Base-by-base conservation (phyloP, 2,797 vertebrate genomes). In the Squalus acanthias region DNA sequence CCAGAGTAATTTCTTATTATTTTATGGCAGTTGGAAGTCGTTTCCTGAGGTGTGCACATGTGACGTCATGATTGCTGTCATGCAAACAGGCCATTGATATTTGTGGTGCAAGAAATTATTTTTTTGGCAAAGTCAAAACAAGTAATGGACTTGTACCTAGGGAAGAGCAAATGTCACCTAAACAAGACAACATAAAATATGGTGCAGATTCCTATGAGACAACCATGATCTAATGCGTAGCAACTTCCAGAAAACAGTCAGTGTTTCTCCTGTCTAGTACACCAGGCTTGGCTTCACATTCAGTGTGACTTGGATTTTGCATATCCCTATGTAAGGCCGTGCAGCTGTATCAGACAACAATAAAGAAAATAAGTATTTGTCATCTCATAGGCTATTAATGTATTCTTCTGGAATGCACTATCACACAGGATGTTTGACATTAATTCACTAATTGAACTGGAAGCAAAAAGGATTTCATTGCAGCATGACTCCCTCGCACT, bases 361-460 rank as follows among this genome's bases (percentile, higher is more conserved):
- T 33, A 72, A 29, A 74, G 89, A 65, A 53, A 63, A 95, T 60
- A 1, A 72, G 9, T 74, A 72, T 95, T 74, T 65, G 29, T 33
- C 89, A 92, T 60, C 26, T 76, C 26, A 74, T 50, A 70, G 39
- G 67, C 67, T 76, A 46, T 69, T 69, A 46, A 69, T 69, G 7
- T 69, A 46, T 69, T 92, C 22, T 9, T 15, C 7, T 74, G 50
- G 69, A 57, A 33, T 72, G 94, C 50, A 95, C 26, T 95, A 63
- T 33, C 57, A 63, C 26, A 29, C 22, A 20, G 46, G 69, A 53
- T 53, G 15, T 76, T 76, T 95, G 94, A 46, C 24, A 60, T 53
- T 72, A 57, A 22, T 33, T 95, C 72, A 53, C 94, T 57, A 95
- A 76, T 50, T 95, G 24, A 95, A 95, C 50, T 74, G 46, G 50